Percentiles rank a stretch among this genome's conserved stretches.
These are phyloP conservation scores for Drosophila incognita DNA, from an alignment of 2,888 invertebrate species.

Conservation along the genomic window DNA sequence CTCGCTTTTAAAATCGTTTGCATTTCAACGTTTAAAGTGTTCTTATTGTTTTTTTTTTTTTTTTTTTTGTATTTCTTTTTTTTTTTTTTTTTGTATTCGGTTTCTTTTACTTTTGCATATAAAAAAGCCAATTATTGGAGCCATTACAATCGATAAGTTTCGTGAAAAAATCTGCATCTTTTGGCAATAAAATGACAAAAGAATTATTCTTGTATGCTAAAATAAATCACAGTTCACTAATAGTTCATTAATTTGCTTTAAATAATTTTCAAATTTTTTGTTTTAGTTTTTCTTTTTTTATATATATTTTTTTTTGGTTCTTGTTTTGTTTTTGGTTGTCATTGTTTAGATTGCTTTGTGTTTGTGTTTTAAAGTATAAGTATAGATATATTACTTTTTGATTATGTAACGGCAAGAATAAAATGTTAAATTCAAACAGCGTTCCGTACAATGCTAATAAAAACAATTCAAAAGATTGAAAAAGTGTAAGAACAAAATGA, in stretches of 20 bases:
- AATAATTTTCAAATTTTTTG: constrained; percentile 42
- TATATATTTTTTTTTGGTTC: constrained; percentile 43
- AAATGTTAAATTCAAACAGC: constrained; percentile 59
- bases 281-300: constrained; percentile 40
- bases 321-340: constrained; percentile 62
- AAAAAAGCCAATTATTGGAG: constrained; percentile 85
- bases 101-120: constrained; percentile 46
- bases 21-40: constrained; percentile 52
- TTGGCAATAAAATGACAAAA: constrained; percentile 85
- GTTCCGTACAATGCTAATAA: constrained; percentile 66
- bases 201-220: constrained; percentile 84
- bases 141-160: constrained; percentile 86
- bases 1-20: constrained; percentile 51
- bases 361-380: constrained; percentile 51
- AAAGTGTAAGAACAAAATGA: neutral
- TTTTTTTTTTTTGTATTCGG: constrained; percentile 33
- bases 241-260: constrained; percentile 55
- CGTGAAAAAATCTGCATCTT: constrained; percentile 86
- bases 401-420: constrained; percentile 77
- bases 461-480: constrained; percentile 31
- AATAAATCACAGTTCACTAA: constrained; percentile 79
- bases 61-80: constrained; percentile 45
- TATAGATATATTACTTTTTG: constrained; percentile 84
- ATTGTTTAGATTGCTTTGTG: constrained; percentile 60
- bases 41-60: constrained; percentile 28